A percentile compares a stretch with the other conserved stretches of the same genome.
These are phyloP conservation scores for Eumeta japonica DNA, from an alignment of 1,140 invertebrate species.

Conservation along the genomic window DNA sequence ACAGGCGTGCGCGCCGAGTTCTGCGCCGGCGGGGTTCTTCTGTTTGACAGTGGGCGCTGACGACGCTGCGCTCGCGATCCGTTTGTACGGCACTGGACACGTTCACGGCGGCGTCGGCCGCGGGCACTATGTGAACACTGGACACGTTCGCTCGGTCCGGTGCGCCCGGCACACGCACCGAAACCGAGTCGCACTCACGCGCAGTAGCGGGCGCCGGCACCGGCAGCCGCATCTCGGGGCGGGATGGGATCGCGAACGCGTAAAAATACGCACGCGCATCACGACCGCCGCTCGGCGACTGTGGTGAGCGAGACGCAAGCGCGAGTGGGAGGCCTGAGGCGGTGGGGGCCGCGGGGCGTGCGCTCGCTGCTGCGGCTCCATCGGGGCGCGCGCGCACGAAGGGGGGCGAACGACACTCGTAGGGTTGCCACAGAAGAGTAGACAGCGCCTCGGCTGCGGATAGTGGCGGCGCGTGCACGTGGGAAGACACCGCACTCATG, in stretches of 20 bases:
- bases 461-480: slow-evolving; percentile 25
- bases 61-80: slow-evolving; percentile 41
- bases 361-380: slow-evolving; percentile 24
- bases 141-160: slow-evolving; percentile 38
- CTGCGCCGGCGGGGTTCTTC: slow-evolving; percentile 44
- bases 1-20: slow-evolving; percentile 22
- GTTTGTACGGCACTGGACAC: slow-evolving; percentile 49
- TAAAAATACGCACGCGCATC: slow-evolving; percentile 49
- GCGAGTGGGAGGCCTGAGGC: no score
- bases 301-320: no score
- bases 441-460: slow-evolving; percentile 55
- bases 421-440: slow-evolving; percentile 53
- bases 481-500: slow-evolving; percentile 33
- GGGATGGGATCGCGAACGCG: slow-evolving; percentile 27
- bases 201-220: slow-evolving; percentile 49
- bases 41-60: slow-evolving; percentile 46
- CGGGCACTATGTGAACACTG: slow-evolving; percentile 51
- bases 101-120: slow-evolving; percentile 33
- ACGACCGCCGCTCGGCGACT: slow-evolving; percentile 48
- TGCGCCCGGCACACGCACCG: slow-evolving; percentile 41
- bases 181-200: slow-evolving; percentile 43
- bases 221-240: slow-evolving; percentile 52
- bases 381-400: slow-evolving; percentile 43
- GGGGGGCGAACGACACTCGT: slow-evolving; percentile 52
- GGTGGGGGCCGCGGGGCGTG: slow-evolving; percentile 19